Percentiles rank a stretch among this genome's conserved stretches.
Evolutionary conservation across 2,888 invertebrate species (phyloP).

Genomic region (Tetramorium bicarinatum): DNA sequence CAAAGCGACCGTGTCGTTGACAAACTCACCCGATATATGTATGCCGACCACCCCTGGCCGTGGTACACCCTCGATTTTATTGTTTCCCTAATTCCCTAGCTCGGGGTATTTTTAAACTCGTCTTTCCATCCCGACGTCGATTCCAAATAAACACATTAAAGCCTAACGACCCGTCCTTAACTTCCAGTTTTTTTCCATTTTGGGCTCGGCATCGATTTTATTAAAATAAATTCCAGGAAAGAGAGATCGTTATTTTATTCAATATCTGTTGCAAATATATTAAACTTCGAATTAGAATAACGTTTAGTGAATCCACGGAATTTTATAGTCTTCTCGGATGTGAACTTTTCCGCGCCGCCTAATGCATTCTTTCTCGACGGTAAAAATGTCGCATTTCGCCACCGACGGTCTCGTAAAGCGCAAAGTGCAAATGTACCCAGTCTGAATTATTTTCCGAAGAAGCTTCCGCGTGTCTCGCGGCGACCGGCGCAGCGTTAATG

Average conservation of each 20-base stretch:
- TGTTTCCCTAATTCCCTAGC: constrained; percentile 50
- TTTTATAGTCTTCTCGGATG: not conserved
- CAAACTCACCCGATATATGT: constrained; percentile 50
- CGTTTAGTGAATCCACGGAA: not conserved
- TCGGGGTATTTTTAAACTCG: constrained; percentile 39
- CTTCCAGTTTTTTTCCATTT: not conserved
- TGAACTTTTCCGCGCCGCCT: not conserved
- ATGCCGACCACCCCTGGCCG: constrained; percentile 23
- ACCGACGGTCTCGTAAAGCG: not conserved
- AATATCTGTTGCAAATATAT: not conserved
- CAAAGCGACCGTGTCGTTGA: constrained; percentile 56
- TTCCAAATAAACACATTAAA: constrained; percentile 21
- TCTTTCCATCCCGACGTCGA: constrained; percentile 1
- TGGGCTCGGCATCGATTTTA: not conserved
- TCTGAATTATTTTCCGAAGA: constrained; percentile 24
- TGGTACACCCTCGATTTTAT: constrained; percentile 53
- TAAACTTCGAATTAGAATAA: not conserved
- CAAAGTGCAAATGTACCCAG: constrained; percentile 36
- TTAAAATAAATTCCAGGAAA: constrained; percentile 9
- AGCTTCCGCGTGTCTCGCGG: not conserved
- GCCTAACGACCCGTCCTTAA: constrained; percentile 6
- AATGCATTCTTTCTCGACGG: not conserved
- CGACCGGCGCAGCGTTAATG: constrained; percentile 59
- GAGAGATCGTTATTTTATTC: not conserved
- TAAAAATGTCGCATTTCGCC: not conserved